phyloP scores from a whole-genome alignment of 1,140 invertebrate genomes.

The Cotesia chilonis region DNA sequence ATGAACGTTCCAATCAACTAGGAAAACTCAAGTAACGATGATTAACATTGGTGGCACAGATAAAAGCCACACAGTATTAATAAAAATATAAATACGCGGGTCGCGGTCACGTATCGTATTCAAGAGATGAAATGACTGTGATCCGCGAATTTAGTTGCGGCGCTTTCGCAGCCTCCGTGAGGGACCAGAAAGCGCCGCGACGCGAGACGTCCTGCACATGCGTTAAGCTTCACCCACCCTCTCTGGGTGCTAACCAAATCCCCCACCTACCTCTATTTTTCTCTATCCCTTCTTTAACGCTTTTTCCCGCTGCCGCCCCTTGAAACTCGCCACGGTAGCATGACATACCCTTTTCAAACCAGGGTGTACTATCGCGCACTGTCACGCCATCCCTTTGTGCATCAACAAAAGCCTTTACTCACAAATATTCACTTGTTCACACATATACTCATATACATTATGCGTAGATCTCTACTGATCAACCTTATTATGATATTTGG shows the following conservation, averaged over 20 bases:
- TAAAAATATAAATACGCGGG: slow-evolving; percentile 10
- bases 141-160: slow-evolving; percentile 62
- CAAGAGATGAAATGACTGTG: slow-evolving; percentile 64
- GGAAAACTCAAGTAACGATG: background rate
- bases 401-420: slow-evolving; percentile 55
- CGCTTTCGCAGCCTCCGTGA: slow-evolving; percentile 61
- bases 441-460: slow-evolving; percentile 27
- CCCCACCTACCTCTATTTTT: slow-evolving; percentile 41
- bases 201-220: slow-evolving; percentile 66
- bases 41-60: background rate
- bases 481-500: slow-evolving; percentile 4
- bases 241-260: slow-evolving; percentile 36
- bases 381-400: slow-evolving; percentile 58
- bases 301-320: slow-evolving; percentile 28
- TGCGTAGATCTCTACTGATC: slow-evolving; percentile 28
- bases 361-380: slow-evolving; percentile 46
- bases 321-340: slow-evolving; percentile 28
- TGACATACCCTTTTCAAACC: slow-evolving; percentile 35
- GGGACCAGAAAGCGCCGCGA: slow-evolving; percentile 61
- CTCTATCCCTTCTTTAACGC: slow-evolving; percentile 35
- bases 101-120: slow-evolving; percentile 53
- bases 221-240: slow-evolving; percentile 58
- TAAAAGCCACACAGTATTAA: background rate
- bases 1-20: background rate
- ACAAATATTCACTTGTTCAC: slow-evolving; percentile 36